These are phyloP conservation scores for Campylomormyrus numenius DNA, from an alignment of 2,113 vertebrate genomes.

Conservation along the genomic window DNA sequence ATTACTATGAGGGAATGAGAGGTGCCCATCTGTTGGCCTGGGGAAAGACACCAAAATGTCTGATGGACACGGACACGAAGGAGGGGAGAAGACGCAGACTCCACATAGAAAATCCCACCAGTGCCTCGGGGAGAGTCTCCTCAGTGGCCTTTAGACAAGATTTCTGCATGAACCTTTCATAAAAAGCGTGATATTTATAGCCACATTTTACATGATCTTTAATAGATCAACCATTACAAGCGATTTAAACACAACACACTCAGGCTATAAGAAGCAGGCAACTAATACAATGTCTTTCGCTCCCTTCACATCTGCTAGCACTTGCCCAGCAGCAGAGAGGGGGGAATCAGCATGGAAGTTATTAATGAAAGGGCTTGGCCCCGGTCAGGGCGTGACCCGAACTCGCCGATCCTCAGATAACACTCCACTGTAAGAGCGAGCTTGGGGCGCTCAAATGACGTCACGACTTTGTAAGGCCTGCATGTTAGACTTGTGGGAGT, in stretches of 20 bases:
- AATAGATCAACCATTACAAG: not conserved
- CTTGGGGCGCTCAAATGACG: not conserved
- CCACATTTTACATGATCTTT: not conserved
- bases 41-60: not conserved
- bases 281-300: constrained; percentile 61
- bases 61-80: not conserved
- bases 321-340: constrained; percentile 65
- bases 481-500: not conserved
- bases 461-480: not conserved
- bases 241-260: not conserved
- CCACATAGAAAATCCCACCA: not conserved
- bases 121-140: not conserved
- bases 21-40: not conserved
- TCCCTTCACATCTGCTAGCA: constrained; percentile 73
- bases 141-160: not conserved
- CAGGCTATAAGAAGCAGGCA: constrained; percentile 37
- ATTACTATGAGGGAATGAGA: not conserved
- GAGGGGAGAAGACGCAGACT: not conserved
- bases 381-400: constrained; percentile 58
- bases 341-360: constrained; percentile 64
- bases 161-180: not conserved
- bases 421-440: not conserved
- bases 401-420: not conserved
- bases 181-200: not conserved
- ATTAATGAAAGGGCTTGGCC: constrained; percentile 71